These are phyloP conservation scores for Oscheius sp. DNA, from an alignment of 2,888 invertebrate species.

Conservation along the genomic window DNA sequence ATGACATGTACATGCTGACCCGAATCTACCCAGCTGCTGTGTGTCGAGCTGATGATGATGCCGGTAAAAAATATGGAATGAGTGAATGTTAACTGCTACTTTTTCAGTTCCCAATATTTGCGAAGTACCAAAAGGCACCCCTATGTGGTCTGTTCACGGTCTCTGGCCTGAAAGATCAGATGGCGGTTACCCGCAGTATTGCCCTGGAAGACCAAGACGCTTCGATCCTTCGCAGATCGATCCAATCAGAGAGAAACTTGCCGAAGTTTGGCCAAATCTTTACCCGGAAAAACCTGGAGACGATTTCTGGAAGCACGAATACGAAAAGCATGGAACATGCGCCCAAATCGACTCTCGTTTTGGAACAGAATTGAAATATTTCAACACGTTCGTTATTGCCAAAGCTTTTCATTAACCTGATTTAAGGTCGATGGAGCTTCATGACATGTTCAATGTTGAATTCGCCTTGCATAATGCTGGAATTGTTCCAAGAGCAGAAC, in stretches of 20 bases:
- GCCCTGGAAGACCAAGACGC: slow-evolving; percentile 42
- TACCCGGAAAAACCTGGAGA: slow-evolving; percentile 43
- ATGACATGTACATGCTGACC: slow-evolving; percentile 57
- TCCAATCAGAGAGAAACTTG: slow-evolving; percentile 41
- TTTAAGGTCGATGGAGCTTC: slow-evolving; percentile 32
- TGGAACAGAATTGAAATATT: slow-evolving; percentile 50
- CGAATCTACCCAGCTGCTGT: slow-evolving; percentile 54
- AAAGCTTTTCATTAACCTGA: neutral
- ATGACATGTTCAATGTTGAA: slow-evolving; percentile 17
- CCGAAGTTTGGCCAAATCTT: slow-evolving; percentile 57
- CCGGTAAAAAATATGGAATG: slow-evolving; percentile 8
- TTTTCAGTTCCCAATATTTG: slow-evolving; percentile 52
- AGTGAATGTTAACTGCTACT: neutral
- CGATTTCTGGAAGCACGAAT: slow-evolving; percentile 63
- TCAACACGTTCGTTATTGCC: slow-evolving; percentile 43
- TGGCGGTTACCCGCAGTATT: slow-evolving; percentile 55
- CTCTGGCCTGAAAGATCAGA: slow-evolving; percentile 57
- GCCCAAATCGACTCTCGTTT: slow-evolving; percentile 43
- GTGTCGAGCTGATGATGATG: slow-evolving; percentile 58
- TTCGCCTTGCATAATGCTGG: slow-evolving; percentile 13
- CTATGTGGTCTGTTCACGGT: slow-evolving; percentile 58
- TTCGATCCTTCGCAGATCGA: slow-evolving; percentile 49
- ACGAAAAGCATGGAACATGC: slow-evolving; percentile 63
- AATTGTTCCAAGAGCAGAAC: slow-evolving; percentile 20
- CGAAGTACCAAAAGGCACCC: slow-evolving; percentile 50